Conservation (phyloP, 2,888 invertebrate genomes). For the Tinea trinotella region DNA sequence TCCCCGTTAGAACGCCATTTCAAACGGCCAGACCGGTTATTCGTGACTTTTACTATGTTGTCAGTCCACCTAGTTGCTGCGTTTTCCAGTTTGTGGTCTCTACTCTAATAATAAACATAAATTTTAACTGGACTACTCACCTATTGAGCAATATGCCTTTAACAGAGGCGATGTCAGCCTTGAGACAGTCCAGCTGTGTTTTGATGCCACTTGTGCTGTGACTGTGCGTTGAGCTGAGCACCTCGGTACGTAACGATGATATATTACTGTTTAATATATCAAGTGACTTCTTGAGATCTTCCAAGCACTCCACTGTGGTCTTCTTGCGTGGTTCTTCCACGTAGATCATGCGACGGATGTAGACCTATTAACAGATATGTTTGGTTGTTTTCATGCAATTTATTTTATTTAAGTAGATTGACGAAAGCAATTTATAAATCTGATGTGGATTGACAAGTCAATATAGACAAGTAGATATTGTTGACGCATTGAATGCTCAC, state of each 20-base stretch:
- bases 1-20: no score
- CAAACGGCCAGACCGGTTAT: no score
- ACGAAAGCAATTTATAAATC: no score
- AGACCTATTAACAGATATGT: conserved; percentile 54
- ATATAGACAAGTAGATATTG: not conserved
- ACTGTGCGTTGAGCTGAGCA: conserved; percentile 62
- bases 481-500: no score
- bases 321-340: conserved; percentile 76
- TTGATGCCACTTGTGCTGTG: conserved; percentile 52
- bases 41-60: no score
- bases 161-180: conserved; percentile 79
- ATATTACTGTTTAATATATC: conserved; percentile 78
- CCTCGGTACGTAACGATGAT: conserved; percentile 75
- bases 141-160: conserved; percentile 81
- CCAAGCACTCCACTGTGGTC: conserved; percentile 76
- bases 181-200: conserved; percentile 76
- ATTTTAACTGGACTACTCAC: no score
- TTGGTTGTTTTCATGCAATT: no score
- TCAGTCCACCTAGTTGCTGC: no score
- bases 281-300: conserved; percentile 77
- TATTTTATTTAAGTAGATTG: no score
- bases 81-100: no score
- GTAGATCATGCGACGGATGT: conserved; percentile 69
- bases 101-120: no score
- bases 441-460: not conserved